These are phyloP conservation scores for Trachelus stipa DNA, from an alignment of 2,888 invertebrate genomes.

Conservation along the genomic window DNA sequence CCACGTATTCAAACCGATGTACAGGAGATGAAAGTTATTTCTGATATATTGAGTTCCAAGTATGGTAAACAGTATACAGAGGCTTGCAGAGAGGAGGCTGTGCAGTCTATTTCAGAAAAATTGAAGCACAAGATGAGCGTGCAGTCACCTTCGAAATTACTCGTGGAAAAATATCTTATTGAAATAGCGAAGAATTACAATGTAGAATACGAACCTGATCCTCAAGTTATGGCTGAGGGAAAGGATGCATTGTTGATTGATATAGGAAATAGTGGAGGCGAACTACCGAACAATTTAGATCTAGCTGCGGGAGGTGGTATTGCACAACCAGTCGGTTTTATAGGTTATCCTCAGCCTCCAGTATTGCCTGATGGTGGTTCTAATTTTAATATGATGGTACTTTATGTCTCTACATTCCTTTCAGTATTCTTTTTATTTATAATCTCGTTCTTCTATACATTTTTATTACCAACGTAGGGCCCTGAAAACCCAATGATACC, in stretches of 20 bases:
- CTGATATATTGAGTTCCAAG: constrained; percentile 89
- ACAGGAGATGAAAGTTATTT: constrained; percentile 81
- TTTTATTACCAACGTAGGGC: constrained; percentile 15
- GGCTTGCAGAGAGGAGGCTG: constrained; percentile 84
- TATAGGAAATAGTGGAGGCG: constrained; percentile 49
- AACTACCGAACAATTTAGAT: constrained; percentile 70
- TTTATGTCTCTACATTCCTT: constrained; percentile 5
- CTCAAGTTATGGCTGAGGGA: constrained; percentile 87
- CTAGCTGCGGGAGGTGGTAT: constrained; percentile 67
- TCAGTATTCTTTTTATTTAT: constrained; percentile 11
- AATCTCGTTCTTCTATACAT: constrained; percentile 17
- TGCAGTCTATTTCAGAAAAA: constrained; percentile 88
- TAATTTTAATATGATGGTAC: constrained; percentile 44
- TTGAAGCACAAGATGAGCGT: constrained; percentile 93
- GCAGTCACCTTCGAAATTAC: constrained; percentile 93
- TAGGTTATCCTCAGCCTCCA: constrained; percentile 82
- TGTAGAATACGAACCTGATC: constrained; percentile 95
- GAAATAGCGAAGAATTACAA: constrained; percentile 97
- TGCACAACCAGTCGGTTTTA: constrained; percentile 82
- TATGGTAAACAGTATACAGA: constrained; percentile 96
- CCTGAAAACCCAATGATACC: constrained; percentile 21
- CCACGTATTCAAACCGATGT: constrained; percentile 91
- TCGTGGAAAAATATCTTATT: constrained; percentile 94
- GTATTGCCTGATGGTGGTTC: constrained; percentile 70
- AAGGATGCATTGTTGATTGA: constrained; percentile 62